phyloP scores from a whole-genome alignment of 2,113 vertebrate genomes.

The Rhinolophus sinicus region DNA sequence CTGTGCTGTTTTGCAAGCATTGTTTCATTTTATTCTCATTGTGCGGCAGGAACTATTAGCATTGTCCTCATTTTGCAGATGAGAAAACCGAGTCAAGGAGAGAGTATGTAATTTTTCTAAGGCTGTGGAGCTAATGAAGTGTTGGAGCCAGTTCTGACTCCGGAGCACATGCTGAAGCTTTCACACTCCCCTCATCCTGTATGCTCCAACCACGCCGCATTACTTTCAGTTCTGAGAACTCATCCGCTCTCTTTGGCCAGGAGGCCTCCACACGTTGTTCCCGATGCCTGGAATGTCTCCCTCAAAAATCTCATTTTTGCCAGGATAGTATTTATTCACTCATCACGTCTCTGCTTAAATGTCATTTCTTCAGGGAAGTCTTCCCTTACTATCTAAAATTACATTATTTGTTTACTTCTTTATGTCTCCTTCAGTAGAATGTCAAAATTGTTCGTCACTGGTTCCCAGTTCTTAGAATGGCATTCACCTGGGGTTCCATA shows the following conservation, averaged over 20 bases:
- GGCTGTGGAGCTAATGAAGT: neutral
- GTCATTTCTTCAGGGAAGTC: conserved; percentile 17
- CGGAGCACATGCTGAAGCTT: neutral
- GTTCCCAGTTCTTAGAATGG: conserved; percentile 34
- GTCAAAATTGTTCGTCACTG: neutral
- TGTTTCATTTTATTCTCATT: conserved; percentile 29
- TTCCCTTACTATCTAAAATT: conserved; percentile 49
- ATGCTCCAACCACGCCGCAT: neutral
- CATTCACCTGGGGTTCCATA: conserved; percentile 25
- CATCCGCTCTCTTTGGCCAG: conserved; percentile 17
- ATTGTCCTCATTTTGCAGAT: neutral
- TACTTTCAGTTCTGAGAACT: conserved; percentile 25
- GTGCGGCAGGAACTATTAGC: neutral
- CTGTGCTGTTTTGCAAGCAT: neutral
- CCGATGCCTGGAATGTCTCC: neutral
- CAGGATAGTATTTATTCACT: neutral
- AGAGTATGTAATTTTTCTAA: neutral
- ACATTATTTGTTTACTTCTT: conserved; percentile 49
- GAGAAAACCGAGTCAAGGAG: conserved; percentile 46
- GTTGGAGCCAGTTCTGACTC: neutral
- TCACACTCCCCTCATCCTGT: neutral
- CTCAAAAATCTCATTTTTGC: conserved; percentile 26
- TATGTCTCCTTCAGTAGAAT: conserved; percentile 35
- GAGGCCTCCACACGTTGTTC: neutral
- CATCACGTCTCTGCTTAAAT: conserved; percentile 49